phyloP scores from a whole-genome alignment of 2,797 vertebrate genomes.

The Petrocephalus sullivani region DNA sequence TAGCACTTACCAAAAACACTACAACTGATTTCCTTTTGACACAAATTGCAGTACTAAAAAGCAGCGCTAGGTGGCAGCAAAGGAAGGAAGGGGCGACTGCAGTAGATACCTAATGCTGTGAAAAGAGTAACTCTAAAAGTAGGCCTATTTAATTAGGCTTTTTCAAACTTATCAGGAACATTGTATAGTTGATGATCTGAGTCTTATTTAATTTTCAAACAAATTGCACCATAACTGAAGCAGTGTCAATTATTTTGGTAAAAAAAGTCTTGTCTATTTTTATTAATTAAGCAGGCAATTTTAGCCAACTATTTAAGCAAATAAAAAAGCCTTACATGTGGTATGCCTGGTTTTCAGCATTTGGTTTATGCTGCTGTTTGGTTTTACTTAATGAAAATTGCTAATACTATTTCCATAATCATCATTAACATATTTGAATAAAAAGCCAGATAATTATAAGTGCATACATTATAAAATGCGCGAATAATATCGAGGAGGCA shows the following conservation, averaged over 20 bases:
- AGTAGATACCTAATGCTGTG: not conserved
- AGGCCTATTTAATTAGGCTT: not conserved
- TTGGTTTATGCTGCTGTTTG: not conserved
- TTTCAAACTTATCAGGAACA: not conserved
- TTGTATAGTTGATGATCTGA: not conserved
- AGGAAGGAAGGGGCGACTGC: not conserved
- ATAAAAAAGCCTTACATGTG: not conserved
- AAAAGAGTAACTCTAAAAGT: not conserved
- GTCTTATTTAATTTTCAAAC: not conserved
- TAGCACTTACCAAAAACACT: not conserved
- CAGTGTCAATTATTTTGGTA: not conserved
- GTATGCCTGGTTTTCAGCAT: not conserved
- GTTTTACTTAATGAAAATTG: not conserved
- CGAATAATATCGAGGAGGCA: not conserved
- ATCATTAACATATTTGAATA: not conserved
- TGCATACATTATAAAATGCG: not conserved
- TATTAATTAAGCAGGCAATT: not conserved
- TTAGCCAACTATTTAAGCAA: not conserved
- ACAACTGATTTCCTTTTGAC: not conserved
- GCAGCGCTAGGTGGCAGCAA: not conserved
- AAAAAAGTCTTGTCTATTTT: not conserved
- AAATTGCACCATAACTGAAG: not conserved
- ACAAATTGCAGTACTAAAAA: not conserved
- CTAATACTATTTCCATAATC: not conserved
- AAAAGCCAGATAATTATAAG: not conserved